phyloP scores from a whole-genome alignment of 1,140 invertebrate species.

The Mizuhopecten yessoensis region DNA sequence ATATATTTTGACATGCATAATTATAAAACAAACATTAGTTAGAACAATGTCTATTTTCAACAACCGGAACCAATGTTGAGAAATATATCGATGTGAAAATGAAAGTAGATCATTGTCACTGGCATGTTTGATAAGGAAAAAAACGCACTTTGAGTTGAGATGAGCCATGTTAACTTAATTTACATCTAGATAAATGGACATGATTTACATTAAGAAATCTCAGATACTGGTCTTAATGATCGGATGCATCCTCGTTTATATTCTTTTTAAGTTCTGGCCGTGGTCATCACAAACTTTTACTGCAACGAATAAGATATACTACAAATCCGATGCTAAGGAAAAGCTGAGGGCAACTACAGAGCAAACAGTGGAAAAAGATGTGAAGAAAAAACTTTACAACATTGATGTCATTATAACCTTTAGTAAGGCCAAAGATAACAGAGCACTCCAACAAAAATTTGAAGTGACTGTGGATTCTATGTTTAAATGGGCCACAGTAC shows the following conservation, averaged over 20 bases:
- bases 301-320: not conserved
- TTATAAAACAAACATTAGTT: no score
- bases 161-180: not conserved
- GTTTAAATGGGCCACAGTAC: constrained; percentile 84
- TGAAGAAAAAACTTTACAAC: constrained; percentile 42
- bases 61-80: no score
- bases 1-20: no score
- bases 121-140: not conserved
- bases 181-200: not conserved
- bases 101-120: constrained; percentile 2
- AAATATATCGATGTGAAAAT: no score
- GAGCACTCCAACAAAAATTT: constrained; percentile 87
- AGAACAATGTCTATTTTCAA: no score
- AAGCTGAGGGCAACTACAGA: not conserved
- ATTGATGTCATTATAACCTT: constrained; percentile 84
- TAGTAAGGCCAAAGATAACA: constrained; percentile 86
- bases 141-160: not conserved
- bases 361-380: not conserved
- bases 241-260: not conserved
- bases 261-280: constrained; percentile 8
- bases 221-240: not conserved
- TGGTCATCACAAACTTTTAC: constrained; percentile 32
- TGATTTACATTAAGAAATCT: constrained; percentile 17
- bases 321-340: not conserved
- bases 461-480: constrained; percentile 86